These are phyloP conservation scores for Acridotheres tristis DNA, from an alignment of 2,797 vertebrate species.

Conservation along the genomic window DNA sequence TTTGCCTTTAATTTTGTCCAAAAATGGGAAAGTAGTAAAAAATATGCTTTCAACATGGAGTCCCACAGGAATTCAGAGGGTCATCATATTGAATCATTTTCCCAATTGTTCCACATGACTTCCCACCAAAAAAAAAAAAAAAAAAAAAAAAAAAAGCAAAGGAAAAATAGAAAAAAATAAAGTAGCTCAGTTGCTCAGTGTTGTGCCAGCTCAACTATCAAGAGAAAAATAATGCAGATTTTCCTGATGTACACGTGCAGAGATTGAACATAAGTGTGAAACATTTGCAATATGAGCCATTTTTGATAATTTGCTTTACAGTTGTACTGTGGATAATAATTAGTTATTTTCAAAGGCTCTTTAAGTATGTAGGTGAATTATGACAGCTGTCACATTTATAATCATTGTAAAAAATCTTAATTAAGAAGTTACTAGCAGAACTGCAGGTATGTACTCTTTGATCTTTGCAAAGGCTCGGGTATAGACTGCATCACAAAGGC, in stretches of 20 bases:
- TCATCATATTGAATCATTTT: background rate
- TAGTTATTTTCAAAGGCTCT: background rate
- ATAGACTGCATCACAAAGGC: background rate
- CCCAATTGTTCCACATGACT: background rate
- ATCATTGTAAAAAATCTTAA: background rate
- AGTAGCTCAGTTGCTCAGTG: background rate
- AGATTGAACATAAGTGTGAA: background rate
- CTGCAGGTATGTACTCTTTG: background rate
- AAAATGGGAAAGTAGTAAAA: slow-evolving; percentile 14
- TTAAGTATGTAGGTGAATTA: background rate
- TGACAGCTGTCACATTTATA: background rate
- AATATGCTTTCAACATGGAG: background rate
- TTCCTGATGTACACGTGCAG: background rate
- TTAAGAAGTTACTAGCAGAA: background rate
- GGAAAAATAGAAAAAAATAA: background rate
- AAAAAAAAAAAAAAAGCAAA: background rate
- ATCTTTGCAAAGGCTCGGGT: background rate
- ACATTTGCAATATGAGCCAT: background rate
- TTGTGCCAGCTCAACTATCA: background rate
- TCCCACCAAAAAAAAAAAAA: background rate
- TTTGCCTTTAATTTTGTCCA: background rate
- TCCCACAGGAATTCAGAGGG: slow-evolving; percentile 7
- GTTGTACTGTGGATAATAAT: background rate
- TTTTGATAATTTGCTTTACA: background rate
- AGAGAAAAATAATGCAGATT: background rate